These are phyloP conservation scores for Urocitellus parryii DNA, from an alignment of 2,113 vertebrate species.

Conservation along the genomic window DNA sequence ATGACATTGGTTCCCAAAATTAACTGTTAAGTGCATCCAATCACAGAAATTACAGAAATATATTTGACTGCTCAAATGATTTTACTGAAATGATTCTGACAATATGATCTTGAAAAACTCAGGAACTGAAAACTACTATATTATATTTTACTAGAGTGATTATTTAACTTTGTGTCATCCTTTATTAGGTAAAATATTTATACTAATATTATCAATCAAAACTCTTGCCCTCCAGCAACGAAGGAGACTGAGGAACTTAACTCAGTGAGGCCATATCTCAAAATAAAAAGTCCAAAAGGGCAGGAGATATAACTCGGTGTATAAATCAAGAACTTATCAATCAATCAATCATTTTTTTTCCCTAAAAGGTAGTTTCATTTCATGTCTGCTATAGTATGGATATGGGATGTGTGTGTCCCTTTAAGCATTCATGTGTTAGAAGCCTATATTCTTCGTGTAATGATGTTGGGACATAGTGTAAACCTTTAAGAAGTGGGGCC, in stretches of 20 bases:
- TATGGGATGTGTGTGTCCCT: neutral
- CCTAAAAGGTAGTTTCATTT: conserved; percentile 42
- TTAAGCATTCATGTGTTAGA: neutral
- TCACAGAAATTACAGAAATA: neutral
- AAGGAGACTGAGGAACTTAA: too few species aligned
- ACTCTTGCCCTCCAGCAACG: neutral
- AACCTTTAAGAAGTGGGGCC: neutral
- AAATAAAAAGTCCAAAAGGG: too few species aligned
- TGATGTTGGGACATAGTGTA: neutral
- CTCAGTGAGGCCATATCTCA: too few species aligned
- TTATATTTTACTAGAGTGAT: neutral
- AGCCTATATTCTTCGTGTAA: neutral
- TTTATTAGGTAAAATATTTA: neutral
- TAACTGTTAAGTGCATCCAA: neutral
- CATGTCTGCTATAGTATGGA: neutral
- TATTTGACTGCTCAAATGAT: neutral
- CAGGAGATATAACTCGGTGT: too few species aligned
- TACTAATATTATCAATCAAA: conserved; percentile 14
- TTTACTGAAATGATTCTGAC: neutral
- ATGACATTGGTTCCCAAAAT: neutral
- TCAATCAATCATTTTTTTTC: neutral
- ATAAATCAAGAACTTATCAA: too few species aligned
- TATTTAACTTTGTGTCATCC: conserved; percentile 42
- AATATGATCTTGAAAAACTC: neutral
- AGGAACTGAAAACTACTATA: conserved; percentile 2